A percentile compares a stretch with the other conserved stretches of the same genome.
Conservation (phyloP, 2,797 vertebrate species). For the Spheniscus humboldti region DNA sequence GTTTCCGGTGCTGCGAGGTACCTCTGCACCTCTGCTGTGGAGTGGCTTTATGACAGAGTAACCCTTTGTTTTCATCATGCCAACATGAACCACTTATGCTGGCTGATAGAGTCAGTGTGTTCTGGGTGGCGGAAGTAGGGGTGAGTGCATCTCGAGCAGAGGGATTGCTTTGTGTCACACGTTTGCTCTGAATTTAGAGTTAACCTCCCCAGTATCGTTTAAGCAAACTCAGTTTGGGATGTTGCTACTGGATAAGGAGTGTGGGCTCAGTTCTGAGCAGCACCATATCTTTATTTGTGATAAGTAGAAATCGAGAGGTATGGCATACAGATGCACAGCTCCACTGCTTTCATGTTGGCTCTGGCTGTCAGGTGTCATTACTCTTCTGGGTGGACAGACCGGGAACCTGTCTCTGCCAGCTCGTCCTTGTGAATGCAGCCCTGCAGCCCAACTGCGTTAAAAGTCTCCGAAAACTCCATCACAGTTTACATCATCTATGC, state of each 20-base stretch:
- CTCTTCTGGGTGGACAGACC: background rate
- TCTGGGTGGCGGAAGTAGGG: background rate
- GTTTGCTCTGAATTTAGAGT: background rate
- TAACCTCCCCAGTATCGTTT: background rate
- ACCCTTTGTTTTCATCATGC: background rate
- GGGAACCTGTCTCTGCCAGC: background rate
- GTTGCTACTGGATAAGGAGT: background rate
- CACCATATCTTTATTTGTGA: background rate
- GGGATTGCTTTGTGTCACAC: background rate
- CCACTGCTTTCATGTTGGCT: background rate
- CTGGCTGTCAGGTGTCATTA: background rate
- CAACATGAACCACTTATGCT: accelerated
- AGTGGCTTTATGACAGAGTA: background rate
- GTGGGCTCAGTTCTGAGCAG: background rate
- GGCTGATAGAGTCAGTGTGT: background rate
- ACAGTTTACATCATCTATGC: background rate
- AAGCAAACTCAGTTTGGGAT: background rate
- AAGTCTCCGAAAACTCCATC: background rate
- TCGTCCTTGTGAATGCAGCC: background rate
- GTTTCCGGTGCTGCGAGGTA: background rate
- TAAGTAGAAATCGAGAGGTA: background rate
- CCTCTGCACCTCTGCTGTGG: no score
- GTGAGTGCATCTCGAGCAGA: background rate
- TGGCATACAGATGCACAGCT: background rate
- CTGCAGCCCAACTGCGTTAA: background rate